phyloP scores from a whole-genome alignment of 1,140 invertebrate species.

The Dendroctonus ponderosae region DNA sequence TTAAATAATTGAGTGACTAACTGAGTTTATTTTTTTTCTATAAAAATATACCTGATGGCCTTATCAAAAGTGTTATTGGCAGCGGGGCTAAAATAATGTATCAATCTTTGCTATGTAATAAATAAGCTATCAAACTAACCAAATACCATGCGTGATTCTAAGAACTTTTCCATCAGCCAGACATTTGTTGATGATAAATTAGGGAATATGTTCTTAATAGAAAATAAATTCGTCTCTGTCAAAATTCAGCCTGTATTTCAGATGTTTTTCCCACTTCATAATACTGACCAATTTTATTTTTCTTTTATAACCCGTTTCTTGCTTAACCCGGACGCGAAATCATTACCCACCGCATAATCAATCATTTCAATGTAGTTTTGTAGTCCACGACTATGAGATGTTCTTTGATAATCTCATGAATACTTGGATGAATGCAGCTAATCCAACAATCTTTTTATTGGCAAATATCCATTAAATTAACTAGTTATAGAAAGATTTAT shows the following conservation, averaged over 20 bases:
- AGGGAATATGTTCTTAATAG: conserved; percentile 31
- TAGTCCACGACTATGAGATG: conserved; percentile 17
- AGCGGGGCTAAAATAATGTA: too few species aligned
- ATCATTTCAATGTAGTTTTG: conserved; percentile 25
- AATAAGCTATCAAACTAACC: neutral
- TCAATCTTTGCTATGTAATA: too few species aligned
- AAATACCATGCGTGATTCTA: conserved; percentile 10
- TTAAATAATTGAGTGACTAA: too few species aligned
- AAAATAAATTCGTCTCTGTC: conserved; percentile 35
- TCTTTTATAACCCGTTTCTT: conserved; percentile 34
- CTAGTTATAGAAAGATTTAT: too few species aligned
- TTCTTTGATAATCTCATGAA: conserved; percentile 9
- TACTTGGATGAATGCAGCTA: neutral
- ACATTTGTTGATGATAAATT: conserved; percentile 27
- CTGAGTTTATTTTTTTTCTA: too few species aligned
- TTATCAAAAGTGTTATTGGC: too few species aligned
- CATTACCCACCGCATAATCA: conserved; percentile 31
- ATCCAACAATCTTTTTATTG: too few species aligned
- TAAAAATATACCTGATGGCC: too few species aligned
- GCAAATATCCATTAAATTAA: too few species aligned
- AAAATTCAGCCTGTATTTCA: conserved; percentile 29
- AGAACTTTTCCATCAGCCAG: conserved; percentile 17
- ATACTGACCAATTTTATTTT: conserved; percentile 34
- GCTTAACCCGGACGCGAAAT: conserved; percentile 28
- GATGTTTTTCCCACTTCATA: conserved; percentile 34